A percentile compares a stretch with the other conserved stretches of the same genome.
Evolutionary conservation across 1,140 invertebrate genomes (phyloP).

Genomic region (Muscidifurax raptorellus): DNA sequence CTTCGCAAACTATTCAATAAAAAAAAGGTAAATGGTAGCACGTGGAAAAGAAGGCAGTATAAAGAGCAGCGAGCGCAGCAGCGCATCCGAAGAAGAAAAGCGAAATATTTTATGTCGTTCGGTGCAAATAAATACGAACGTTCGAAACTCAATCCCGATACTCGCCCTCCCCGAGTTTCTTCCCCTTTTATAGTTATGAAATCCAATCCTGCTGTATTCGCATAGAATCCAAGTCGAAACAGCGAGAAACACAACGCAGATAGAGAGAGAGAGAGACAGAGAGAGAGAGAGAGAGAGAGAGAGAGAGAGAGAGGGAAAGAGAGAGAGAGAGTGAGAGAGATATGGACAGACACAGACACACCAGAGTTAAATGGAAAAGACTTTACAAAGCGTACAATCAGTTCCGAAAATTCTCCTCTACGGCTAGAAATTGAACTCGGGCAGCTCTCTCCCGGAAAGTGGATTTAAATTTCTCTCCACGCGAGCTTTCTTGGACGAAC

Average conservation of each 20-base stretch:
- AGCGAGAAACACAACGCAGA: neutral
- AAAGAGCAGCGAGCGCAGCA: neutral
- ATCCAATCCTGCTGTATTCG: slow-evolving; percentile 26
- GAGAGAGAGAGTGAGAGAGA: neutral
- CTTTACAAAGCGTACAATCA: slow-evolving; percentile 7
- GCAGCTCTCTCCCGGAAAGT: neutral
- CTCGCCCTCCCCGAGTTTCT: neutral
- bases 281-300: neutral
- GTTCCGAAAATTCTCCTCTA: neutral
- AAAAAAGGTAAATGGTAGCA: neutral
- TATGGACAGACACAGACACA: neutral
- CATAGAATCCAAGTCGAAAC: neutral
- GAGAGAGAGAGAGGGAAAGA: neutral
- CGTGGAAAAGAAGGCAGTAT: neutral
- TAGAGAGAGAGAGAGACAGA: slow-evolving; percentile 1
- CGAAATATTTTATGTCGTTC: slow-evolving; percentile 25
- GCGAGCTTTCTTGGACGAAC: neutral
- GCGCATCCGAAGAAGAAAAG: neutral
- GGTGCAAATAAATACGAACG: neutral
- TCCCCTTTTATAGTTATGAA: slow-evolving; percentile 2
- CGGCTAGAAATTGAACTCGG: slow-evolving; percentile 27
- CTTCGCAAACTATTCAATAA: neutral
- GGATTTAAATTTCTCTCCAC: slow-evolving; percentile 8
- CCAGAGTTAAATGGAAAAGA: neutral
- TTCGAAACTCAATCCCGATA: slow-evolving; percentile 4